A percentile compares a stretch with the other conserved stretches of the same genome.
phyloP scores from a whole-genome alignment of 2,888 invertebrate species.

The Acanthosepion pharaonis region DNA sequence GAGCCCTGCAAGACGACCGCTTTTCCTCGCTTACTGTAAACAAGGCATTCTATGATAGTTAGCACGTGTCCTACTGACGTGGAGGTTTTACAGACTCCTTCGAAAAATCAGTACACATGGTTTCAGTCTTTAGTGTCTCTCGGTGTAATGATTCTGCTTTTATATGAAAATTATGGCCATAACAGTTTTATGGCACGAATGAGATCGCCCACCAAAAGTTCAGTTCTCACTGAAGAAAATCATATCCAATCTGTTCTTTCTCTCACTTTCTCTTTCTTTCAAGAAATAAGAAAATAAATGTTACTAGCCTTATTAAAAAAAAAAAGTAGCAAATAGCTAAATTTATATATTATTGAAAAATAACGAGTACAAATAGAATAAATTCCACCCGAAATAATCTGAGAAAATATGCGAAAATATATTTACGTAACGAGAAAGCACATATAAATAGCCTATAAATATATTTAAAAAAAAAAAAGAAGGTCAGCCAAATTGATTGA shows the following conservation, averaged over 20 bases:
- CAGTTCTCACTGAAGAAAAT: not conserved
- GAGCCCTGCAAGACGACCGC: constrained; percentile 1
- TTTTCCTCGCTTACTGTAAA: constrained; percentile 23
- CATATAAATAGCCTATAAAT: too few relatives aligned
- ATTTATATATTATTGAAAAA: not conserved
- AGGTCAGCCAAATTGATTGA: not conserved
- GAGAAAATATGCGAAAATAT: not conserved
- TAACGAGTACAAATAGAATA: not conserved
- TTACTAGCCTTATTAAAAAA: not conserved
- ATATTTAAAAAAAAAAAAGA: not conserved
- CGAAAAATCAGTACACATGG: constrained; percentile 10
- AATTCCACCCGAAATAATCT: not conserved
- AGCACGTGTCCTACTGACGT: not conserved
- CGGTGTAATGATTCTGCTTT: not conserved
- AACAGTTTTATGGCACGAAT: constrained; percentile 10
- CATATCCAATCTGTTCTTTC: not conserved
- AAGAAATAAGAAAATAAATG: not conserved
- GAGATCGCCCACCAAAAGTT: constrained; percentile 33
- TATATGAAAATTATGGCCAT: constrained; percentile 22
- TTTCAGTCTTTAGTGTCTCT: not conserved
- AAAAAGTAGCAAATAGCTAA: too few relatives aligned
- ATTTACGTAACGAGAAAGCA: too few relatives aligned
- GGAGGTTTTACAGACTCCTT: not conserved
- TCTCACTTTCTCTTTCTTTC: not conserved
- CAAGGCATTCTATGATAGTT: not conserved